phyloP scores from a whole-genome alignment of 2,888 invertebrate genomes.

The Hemithea aestivaria region DNA sequence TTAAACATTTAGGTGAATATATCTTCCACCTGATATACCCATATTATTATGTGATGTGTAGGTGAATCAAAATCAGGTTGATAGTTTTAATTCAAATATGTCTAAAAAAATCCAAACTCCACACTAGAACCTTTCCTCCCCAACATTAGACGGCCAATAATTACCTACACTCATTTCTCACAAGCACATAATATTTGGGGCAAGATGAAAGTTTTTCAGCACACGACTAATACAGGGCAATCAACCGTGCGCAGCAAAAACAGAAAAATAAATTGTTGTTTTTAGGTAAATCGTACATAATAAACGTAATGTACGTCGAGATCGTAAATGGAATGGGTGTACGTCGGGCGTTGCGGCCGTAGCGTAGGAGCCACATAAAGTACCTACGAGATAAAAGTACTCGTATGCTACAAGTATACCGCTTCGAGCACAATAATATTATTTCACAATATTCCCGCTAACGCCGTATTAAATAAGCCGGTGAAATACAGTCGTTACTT shows the following conservation, averaged over 20 bases:
- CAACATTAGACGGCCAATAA: no score
- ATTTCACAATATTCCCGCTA: slow-evolving; percentile 3
- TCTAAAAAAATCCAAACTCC: no score
- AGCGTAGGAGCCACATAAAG: slow-evolving; percentile 24
- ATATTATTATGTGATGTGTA: no score
- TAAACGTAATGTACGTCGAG: slow-evolving; percentile 36
- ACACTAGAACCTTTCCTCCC: no score
- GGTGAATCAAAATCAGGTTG: no score
- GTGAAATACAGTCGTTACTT: no score
- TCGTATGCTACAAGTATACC: background rate
- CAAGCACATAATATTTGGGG: no score
- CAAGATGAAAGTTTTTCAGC: slow-evolving; percentile 2
- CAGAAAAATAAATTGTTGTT: slow-evolving; percentile 34
- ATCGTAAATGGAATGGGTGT: slow-evolving; percentile 34
- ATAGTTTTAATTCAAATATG: no score
- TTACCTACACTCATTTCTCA: no score
- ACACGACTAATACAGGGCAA: slow-evolving; percentile 13
- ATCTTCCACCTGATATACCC: no score
- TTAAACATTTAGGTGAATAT: no score
- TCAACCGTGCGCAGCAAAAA: slow-evolving; percentile 17
- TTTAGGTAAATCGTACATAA: slow-evolving; percentile 38
- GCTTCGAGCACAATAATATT: background rate
- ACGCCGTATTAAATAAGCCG: slow-evolving; percentile 4
- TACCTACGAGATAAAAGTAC: slow-evolving; percentile 19
- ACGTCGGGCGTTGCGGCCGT: slow-evolving; percentile 23